phyloP scores from a whole-genome alignment of 2,888 invertebrate genomes.

The Drosophila atroscutellata region DNA sequence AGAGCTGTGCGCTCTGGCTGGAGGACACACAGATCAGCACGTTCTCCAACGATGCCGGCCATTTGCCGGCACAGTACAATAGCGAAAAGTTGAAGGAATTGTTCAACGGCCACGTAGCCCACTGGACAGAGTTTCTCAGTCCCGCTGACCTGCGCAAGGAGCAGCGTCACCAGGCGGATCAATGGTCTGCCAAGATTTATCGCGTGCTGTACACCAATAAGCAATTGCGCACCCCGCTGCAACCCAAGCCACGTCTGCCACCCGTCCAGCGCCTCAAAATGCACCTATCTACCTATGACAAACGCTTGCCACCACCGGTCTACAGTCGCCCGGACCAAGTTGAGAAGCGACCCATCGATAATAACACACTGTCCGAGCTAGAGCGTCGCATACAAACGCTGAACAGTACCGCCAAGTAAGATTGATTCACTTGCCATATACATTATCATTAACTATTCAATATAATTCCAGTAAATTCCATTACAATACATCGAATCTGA shows the following conservation, averaged over 20 bases:
- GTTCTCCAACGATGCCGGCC: conserved; percentile 76
- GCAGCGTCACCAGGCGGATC: conserved; percentile 86
- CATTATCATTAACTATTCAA: not conserved
- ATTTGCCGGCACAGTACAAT: conserved; percentile 91
- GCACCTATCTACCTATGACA: conserved; percentile 88
- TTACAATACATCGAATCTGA: conserved; percentile 88
- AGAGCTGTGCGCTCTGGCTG: conserved; percentile 90
- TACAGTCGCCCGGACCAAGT: conserved; percentile 58
- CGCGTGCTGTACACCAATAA: conserved; percentile 78
- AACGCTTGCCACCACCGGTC: conserved; percentile 87
- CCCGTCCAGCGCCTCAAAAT: conserved; percentile 87
- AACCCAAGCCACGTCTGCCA: conserved; percentile 80
- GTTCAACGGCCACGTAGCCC: conserved; percentile 87
- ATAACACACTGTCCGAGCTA: conserved; percentile 77
- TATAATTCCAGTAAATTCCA: conserved; percentile 86
- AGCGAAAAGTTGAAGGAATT: conserved; percentile 88
- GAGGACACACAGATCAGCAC: conserved; percentile 92
- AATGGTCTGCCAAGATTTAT: conserved; percentile 87
- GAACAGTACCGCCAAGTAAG: conserved; percentile 85
- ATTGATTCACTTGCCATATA: not conserved
- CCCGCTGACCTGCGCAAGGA: conserved; percentile 86
- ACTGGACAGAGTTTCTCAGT: conserved; percentile 90
- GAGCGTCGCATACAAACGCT: conserved; percentile 83
- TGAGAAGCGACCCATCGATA: conserved; percentile 62
- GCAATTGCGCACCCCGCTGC: conserved; percentile 63